Conservation (phyloP, 2,113 vertebrate genomes). For the Sceloporus undulatus region DNA sequence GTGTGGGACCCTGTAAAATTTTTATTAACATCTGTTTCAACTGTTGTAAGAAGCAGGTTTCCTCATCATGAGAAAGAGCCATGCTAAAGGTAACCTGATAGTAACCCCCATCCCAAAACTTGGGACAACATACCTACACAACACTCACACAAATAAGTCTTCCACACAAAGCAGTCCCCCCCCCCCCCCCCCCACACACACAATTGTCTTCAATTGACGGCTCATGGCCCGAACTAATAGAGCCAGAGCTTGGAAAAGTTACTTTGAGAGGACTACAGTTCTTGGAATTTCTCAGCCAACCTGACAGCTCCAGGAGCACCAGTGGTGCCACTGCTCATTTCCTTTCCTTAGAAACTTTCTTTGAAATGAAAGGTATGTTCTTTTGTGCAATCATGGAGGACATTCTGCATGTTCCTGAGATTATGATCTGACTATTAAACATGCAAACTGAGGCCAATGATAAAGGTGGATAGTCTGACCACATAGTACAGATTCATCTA, state of each 20-base stretch:
- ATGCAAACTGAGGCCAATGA: too few relatives aligned
- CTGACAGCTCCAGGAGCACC: too few relatives aligned
- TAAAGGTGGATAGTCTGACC: neutral
- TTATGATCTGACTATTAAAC: neutral
- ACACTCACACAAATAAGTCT: neutral
- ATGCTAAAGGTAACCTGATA: neutral
- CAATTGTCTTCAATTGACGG: neutral
- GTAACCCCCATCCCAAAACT: neutral
- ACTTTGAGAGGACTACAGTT: too few relatives aligned
- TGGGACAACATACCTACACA: neutral
- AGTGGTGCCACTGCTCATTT: neutral
- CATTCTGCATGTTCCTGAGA: neutral
- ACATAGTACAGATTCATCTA: neutral
- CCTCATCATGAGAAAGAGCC: neutral
- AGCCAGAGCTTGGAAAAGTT: too few relatives aligned
- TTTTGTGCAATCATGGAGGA: neutral
- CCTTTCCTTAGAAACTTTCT: neutral
- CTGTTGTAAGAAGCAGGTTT: slow-evolving; percentile 9
- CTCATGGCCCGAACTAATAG: neutral
- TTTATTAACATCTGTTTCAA: neutral
- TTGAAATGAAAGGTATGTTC: neutral
- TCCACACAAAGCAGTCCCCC: neutral
- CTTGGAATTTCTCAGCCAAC: too few relatives aligned
- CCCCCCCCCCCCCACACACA: too few relatives aligned
- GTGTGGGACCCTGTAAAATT: fast-evolving